These are phyloP conservation scores for Apocrypta bakeri DNA, from an alignment of 1,140 invertebrate species.

Conservation along the genomic window DNA sequence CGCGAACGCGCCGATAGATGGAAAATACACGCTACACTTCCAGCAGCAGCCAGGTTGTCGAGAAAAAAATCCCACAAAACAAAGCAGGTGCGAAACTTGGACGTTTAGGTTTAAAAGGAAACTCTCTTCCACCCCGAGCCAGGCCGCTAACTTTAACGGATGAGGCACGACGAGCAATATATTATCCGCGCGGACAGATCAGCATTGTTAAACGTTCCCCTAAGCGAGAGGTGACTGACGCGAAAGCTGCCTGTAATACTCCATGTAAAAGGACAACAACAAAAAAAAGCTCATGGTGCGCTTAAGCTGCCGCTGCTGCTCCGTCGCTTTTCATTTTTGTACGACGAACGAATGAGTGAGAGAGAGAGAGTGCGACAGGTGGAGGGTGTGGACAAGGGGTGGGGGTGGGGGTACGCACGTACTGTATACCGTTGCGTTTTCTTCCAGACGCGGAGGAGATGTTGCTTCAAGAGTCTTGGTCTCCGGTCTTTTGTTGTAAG, in stretches of 20 bases:
- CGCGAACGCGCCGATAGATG: too few relatives aligned
- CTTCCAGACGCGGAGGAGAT: background rate
- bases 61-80: background rate
- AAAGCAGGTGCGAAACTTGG: background rate
- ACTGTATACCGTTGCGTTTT: background rate
- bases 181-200: conserved; percentile 52
- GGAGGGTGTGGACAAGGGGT: too few relatives aligned
- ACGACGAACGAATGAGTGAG: too few relatives aligned
- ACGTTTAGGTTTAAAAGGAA: background rate
- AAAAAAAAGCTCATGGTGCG: conserved; percentile 7
- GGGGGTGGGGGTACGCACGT: background rate
- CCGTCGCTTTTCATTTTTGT: background rate
- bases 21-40: background rate
- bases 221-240: conserved; percentile 37
- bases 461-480: background rate
- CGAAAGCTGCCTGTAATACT: conserved; percentile 17
- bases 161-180: conserved; percentile 65
- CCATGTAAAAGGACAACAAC: conserved; percentile 17
- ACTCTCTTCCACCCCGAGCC: conserved; percentile 34
- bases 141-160: conserved; percentile 38
- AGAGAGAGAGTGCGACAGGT: too few relatives aligned
- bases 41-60: conserved; percentile 12
- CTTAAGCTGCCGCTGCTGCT: conserved; percentile 14
- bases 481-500: background rate
- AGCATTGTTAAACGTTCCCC: conserved; percentile 48